phyloP scores from a whole-genome alignment of 2,888 invertebrate genomes.

The Drosophila nr. fundita region DNA sequence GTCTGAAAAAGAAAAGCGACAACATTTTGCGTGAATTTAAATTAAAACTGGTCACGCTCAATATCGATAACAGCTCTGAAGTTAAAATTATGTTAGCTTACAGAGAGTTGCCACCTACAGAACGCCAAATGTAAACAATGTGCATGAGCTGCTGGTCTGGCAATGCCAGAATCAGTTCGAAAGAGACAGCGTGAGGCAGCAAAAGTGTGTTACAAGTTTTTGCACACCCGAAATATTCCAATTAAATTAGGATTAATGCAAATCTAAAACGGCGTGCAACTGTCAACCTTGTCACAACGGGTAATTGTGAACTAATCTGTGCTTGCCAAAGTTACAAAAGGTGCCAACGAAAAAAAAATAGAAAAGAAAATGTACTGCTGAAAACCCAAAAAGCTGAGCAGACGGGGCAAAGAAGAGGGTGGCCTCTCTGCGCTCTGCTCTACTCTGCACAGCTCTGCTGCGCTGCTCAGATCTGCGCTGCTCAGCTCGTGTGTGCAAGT shows the following conservation, averaged over 20 bases:
- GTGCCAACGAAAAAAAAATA: conserved; percentile 12
- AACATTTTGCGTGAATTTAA: neutral
- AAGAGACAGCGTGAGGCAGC: conserved; percentile 74
- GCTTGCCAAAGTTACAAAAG: conserved; percentile 19
- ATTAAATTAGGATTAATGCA: conserved; percentile 65
- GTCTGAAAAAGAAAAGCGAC: too few species aligned
- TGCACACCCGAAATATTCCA: conserved; percentile 68
- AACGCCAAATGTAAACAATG: conserved; percentile 57
- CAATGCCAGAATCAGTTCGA: conserved; percentile 63
- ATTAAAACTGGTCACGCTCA: neutral
- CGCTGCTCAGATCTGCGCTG: conserved; percentile 44
- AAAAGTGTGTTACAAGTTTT: conserved; percentile 71
- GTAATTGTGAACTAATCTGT: conserved; percentile 40
- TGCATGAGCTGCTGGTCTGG: conserved; percentile 43
- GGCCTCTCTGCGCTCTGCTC: conserved; percentile 46
- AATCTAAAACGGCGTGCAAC: conserved; percentile 48
- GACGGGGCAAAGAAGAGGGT: conserved; percentile 50
- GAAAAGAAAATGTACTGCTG: conserved; percentile 26
- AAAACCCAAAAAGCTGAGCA: conserved; percentile 44
- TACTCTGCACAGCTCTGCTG: conserved; percentile 36
- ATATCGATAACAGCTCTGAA: neutral
- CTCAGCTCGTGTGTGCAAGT: conserved; percentile 62
- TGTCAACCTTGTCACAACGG: conserved; percentile 52
- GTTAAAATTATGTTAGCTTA: conserved; percentile 34
- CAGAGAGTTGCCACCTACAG: conserved; percentile 39